These are phyloP conservation scores for Strigamia transsilvanica DNA, from an alignment of 2,888 invertebrate species.

Conservation along the genomic window DNA sequence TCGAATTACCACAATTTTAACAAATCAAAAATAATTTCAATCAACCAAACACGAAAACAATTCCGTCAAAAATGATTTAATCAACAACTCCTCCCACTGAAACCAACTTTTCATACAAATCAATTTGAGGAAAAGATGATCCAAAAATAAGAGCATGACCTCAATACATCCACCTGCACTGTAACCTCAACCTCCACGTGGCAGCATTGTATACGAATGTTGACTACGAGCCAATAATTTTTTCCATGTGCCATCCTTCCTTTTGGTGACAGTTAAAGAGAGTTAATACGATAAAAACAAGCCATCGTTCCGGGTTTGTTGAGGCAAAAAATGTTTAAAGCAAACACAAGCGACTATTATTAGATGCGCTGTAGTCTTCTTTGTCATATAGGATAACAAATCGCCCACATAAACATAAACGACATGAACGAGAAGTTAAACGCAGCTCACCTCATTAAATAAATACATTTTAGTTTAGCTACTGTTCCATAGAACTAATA, in stretches of 20 bases:
- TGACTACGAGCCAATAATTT: neutral
- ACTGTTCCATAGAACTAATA: neutral
- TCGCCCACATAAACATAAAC: conserved; percentile 1
- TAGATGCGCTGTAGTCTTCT: conserved; percentile 17
- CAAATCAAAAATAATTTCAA: too few relatives aligned
- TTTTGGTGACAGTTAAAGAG: conserved; percentile 28
- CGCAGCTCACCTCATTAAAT: neutral
- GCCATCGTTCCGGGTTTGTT: conserved; percentile 6
- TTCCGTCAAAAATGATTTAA: too few relatives aligned
- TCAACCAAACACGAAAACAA: too few relatives aligned
- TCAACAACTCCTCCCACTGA: neutral
- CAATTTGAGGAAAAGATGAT: neutral
- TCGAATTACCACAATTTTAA: too few relatives aligned
- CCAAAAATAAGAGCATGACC: conserved; percentile 36
- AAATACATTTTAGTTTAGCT: neutral
- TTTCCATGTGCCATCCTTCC: conserved; percentile 11
- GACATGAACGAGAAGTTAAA: conserved; percentile 5
- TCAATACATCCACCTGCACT: conserved; percentile 32
- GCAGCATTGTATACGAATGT: neutral
- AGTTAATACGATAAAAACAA: conserved; percentile 28
- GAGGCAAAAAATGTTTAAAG: conserved; percentile 20
- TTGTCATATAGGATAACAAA: conserved; percentile 40
- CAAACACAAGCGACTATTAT: conserved; percentile 31
- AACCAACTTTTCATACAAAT: neutral
- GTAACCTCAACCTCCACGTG: conserved; percentile 32